These are phyloP conservation scores for Phymanthus crucifer DNA, from an alignment of 92 coral and sea anemone genomes.

Conservation along the genomic window DNA sequence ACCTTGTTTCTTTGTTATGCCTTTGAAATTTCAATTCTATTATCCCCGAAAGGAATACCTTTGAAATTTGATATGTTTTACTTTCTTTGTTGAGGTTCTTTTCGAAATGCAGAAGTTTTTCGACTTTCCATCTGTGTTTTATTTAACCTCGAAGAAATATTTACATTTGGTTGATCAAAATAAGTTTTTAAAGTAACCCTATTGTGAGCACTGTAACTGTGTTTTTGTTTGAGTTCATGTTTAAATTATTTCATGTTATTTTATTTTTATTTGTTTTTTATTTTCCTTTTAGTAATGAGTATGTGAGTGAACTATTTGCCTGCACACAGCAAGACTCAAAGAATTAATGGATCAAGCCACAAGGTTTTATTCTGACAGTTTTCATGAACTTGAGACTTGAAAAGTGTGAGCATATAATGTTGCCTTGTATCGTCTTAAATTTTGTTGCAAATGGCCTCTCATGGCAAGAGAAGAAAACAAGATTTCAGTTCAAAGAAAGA, in stretches of 20 bases:
- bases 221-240: not conserved
- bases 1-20: not conserved
- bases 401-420: conserved; percentile 41
- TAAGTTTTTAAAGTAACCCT: conserved; percentile 2
- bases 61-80: conserved; percentile 11
- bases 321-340: conserved; percentile 39
- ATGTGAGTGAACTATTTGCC: conserved; percentile 39
- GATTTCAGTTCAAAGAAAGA: not conserved
- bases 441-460: conserved; percentile 36
- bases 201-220: conserved; percentile 5
- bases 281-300: conserved; percentile 17
- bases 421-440: conserved; percentile 26
- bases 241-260: conserved; percentile 13
- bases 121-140: conserved; percentile 13
- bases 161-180: no score
- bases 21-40: not conserved
- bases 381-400: conserved; percentile 29
- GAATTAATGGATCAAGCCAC: conserved; percentile 38
- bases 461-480: not conserved
- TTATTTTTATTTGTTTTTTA: not conserved
- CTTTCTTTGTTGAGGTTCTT: conserved; percentile 2
- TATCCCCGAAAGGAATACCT: not conserved
- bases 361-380: conserved; percentile 37
- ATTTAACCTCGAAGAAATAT: not conserved
- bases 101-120: not conserved